A percentile compares a stretch with the other conserved stretches of the same genome.
Conservation (phyloP, 2,797 vertebrate genomes). For the Eupleurogrammus muticus region DNA sequence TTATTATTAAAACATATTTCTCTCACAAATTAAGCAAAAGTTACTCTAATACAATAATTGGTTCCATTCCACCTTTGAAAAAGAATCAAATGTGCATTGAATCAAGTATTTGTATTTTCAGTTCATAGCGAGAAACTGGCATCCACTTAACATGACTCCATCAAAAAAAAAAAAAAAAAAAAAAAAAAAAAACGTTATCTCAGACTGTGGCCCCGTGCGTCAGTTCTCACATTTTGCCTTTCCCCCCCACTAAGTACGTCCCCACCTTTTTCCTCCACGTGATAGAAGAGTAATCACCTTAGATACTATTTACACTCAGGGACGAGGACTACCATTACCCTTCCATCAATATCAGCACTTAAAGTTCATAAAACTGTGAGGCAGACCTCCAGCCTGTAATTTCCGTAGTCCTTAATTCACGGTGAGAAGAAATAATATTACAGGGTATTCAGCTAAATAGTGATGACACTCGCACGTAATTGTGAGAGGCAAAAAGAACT, state of each 20-base stretch:
- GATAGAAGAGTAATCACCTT: conserved; percentile 79
- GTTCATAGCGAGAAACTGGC: not conserved
- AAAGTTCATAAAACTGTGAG: conserved; percentile 77
- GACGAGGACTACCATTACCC: conserved; percentile 81
- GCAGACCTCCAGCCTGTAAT: conserved; percentile 81
- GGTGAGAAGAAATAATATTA: conserved; percentile 83
- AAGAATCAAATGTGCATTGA: too few relatives aligned
- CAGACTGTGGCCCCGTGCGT: conserved; percentile 31
- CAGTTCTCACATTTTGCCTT: conserved; percentile 43
- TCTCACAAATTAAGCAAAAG: not conserved
- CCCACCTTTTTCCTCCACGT: conserved; percentile 48
- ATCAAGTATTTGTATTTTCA: not conserved
- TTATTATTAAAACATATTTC: not conserved
- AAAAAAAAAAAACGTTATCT: too few relatives aligned
- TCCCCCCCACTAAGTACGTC: conserved; percentile 36
- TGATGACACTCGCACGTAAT: conserved; percentile 80
- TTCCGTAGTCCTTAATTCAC: conserved; percentile 81
- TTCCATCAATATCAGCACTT: conserved; percentile 85
- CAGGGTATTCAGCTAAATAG: conserved; percentile 79
- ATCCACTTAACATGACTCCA: conserved; percentile 4
- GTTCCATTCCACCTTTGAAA: too few relatives aligned
- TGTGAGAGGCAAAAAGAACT: conserved; percentile 78
- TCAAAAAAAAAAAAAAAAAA: conserved; percentile 19
- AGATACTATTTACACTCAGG: conserved; percentile 84
- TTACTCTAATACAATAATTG: not conserved